Evolutionary conservation across 2,113 vertebrate genomes (phyloP), one percentile per base, ranked within the genome.

Genomic region (Butorides virescens): DNA sequence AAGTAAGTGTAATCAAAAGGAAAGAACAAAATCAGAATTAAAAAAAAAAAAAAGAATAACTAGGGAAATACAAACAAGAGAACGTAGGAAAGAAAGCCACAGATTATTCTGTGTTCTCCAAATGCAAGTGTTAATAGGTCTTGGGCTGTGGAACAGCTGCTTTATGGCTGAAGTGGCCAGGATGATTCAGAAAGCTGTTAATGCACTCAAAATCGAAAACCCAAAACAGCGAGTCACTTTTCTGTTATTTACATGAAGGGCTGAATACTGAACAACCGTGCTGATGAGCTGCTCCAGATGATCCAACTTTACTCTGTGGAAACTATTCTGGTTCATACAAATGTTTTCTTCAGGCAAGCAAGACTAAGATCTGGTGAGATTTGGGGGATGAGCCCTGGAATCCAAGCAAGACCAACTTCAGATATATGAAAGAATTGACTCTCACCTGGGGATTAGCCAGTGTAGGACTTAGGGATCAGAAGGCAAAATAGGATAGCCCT

Each of bases 141-240:
- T 59, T 0, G 0, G 50, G 22, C 66, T 49, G 13, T 14, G 19
- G n/a, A 77, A 63, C 34, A 73, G 55, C 23, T 67, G 52, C 17
- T 58, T 26, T 47, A 5, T 5, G 15, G 34, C 25, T 90, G 42
- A 79, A 79, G 34, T 4, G 20, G 46, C 29, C 58, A 80, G 20
- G 36, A 79, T 34, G 26, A 84, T 47, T 80, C 62, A 71, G n/a
- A 67, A 77, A 89, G 15, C n/a, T 58, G n/a, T 50, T 67, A 70
- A 46, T 22, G 15, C 5, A 26, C 19, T 77, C 46, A 44, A 70
- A 77, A 50, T 1, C 20, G 21, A 58, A 94, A 79, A 71, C 9
- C 11, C 6, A 27, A 39, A 73, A 23, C 2, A 37, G 44, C 0
- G 0, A 80, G 4, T 32, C 0, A 0, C 8, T 86, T 49, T 56